Conservation (phyloP, 1,140 invertebrate genomes). For the Aphaenogaster rudis region DNA sequence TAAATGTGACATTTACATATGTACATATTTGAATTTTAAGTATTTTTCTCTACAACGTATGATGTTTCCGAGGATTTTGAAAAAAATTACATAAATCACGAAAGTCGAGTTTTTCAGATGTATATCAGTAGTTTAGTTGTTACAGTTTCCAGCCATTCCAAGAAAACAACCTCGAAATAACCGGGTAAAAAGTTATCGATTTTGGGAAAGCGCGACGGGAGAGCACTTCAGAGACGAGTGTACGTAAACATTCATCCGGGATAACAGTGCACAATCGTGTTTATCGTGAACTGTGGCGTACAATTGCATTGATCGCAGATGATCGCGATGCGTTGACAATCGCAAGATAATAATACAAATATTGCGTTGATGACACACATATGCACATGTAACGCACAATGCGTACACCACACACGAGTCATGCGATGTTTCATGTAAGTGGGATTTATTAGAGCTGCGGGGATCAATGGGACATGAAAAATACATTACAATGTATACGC, state of each 20-base stretch:
- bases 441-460: conserved; percentile 1
- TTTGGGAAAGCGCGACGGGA: conserved; percentile 19
- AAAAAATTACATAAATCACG: not conserved
- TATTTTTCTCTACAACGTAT: not conserved
- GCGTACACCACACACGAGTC: not conserved
- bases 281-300: conserved; percentile 23
- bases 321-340: not conserved
- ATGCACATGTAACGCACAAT: not conserved
- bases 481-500: not conserved
- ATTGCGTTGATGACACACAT: not conserved
- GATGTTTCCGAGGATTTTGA: not conserved
- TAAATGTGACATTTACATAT: no score
- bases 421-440: conserved; percentile 20
- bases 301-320: conserved; percentile 32
- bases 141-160: not conserved
- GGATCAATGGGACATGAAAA: not conserved
- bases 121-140: not conserved
- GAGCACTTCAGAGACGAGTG: conserved; percentile 27
- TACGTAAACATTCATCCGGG: not conserved
- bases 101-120: not conserved
- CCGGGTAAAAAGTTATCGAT: conserved; percentile 24
- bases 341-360: conserved; percentile 19
- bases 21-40: not conserved
- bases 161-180: conserved; percentile 5
- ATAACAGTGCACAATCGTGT: conserved; percentile 17